Conservation (phyloP, 2,797 vertebrate genomes). For the Hapalemur alaotrensis region DNA sequence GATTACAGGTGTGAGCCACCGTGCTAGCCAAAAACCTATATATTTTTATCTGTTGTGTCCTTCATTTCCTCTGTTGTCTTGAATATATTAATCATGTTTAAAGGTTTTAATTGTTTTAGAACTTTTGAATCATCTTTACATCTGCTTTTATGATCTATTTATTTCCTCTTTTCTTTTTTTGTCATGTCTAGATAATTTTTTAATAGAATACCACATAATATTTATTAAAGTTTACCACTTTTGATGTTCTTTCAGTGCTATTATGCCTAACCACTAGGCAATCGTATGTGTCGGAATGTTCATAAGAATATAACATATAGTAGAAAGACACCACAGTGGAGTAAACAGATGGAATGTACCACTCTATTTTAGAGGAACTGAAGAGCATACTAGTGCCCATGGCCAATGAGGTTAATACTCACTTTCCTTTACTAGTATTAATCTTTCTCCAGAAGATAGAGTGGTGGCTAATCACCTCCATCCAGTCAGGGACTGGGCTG, state of each 20-base stretch:
- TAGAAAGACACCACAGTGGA: background rate
- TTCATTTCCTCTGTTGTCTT: background rate
- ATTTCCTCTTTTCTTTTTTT: background rate
- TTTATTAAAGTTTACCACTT: background rate
- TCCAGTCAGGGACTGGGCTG: background rate
- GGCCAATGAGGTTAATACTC: background rate
- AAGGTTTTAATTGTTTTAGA: background rate
- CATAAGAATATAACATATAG: background rate
- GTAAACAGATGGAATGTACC: background rate
- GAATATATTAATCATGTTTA: background rate
- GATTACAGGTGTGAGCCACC: too few relatives aligned
- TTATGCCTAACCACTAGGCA: background rate
- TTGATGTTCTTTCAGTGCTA: background rate
- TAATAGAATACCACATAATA: background rate
- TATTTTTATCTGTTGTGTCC: background rate
- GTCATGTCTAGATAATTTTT: background rate
- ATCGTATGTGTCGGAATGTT: background rate
- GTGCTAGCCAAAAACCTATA: background rate
- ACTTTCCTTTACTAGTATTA: background rate
- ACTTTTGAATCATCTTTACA: background rate
- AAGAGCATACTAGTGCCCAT: background rate
- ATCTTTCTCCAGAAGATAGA: background rate
- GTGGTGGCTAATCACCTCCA: background rate
- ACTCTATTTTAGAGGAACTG: background rate
- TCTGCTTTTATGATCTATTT: background rate